Conservation (phyloP, 2,113 vertebrate species). For the Megaceryle maxima region DNA sequence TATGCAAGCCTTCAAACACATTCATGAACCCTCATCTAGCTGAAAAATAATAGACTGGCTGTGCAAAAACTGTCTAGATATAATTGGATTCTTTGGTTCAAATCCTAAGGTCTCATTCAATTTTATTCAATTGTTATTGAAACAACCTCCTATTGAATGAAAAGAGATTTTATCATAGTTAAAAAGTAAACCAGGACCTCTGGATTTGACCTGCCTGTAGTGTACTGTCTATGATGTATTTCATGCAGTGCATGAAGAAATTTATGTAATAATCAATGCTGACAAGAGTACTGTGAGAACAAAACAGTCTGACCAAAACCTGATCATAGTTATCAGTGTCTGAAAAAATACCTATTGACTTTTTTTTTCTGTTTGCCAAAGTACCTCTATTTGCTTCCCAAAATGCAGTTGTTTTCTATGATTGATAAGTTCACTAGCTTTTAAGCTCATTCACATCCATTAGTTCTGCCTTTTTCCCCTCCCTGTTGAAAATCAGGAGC, state of each 20-base stretch:
- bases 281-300: not conserved
- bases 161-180: not conserved
- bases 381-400: slow-evolving; percentile 54
- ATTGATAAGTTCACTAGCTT: slow-evolving; percentile 77
- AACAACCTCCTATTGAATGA: not conserved
- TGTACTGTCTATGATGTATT: not conserved
- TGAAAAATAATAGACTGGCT: not conserved
- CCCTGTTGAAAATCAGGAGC: slow-evolving; percentile 74
- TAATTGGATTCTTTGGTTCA: slow-evolving; percentile 48
- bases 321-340: slow-evolving; percentile 48
- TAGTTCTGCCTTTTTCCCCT: slow-evolving; percentile 68
- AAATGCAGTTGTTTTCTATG: slow-evolving; percentile 65
- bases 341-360: slow-evolving; percentile 45
- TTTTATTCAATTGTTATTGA: not conserved
- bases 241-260: not conserved
- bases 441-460: slow-evolving; percentile 76
- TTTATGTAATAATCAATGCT: slow-evolving; percentile 38
- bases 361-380: slow-evolving; percentile 49
- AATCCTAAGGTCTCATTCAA: not conserved
- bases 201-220: not conserved
- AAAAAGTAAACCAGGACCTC: not conserved
- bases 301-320: slow-evolving; percentile 3
- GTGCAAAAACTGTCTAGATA: not conserved
- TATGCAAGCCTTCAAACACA: not conserved
- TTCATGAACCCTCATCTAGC: not conserved